phyloP scores from a whole-genome alignment of 2,797 vertebrate species.

The Neosalanx taihuensis region DNA sequence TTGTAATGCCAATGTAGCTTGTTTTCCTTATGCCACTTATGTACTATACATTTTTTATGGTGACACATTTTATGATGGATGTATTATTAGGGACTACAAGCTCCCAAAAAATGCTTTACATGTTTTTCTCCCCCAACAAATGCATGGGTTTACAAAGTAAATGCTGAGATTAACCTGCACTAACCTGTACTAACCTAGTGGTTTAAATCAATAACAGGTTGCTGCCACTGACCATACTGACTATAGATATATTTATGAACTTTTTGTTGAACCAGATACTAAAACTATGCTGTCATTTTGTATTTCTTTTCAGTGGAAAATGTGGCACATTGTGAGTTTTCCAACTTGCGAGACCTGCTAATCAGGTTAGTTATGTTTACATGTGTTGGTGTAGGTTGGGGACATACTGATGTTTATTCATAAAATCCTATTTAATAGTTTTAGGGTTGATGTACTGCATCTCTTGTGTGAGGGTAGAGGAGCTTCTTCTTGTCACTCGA shows the following conservation, averaged over 20 bases:
- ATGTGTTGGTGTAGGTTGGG: constrained; percentile 9
- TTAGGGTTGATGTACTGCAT: neutral
- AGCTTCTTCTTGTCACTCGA: neutral
- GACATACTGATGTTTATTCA: neutral
- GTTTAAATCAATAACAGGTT: neutral
- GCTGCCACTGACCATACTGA: too few relatives aligned
- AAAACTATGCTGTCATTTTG: neutral
- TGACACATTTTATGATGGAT: too few relatives aligned
- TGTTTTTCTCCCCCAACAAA: too few relatives aligned
- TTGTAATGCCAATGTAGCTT: too few relatives aligned
- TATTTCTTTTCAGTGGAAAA: constrained; percentile 86
- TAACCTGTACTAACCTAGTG: constrained; percentile 36
- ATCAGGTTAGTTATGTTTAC: constrained; percentile 81
- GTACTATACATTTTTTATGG: too few relatives aligned
- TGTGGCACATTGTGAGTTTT: constrained; percentile 88
- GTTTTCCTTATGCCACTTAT: too few relatives aligned
- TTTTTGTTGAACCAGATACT: neutral
- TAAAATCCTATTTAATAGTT: neutral
- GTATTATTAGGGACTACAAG: too few relatives aligned
- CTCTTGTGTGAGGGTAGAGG: neutral
- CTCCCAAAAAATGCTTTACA: too few relatives aligned
- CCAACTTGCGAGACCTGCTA: constrained; percentile 89
- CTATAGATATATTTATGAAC: neutral
- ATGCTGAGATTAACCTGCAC: constrained; percentile 27
- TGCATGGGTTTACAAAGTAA: too few relatives aligned